Evolutionary conservation across 37 sponge, comb jelly and placozoan species (phyloP).

Genomic region (Cliona cf. orientalis): DNA sequence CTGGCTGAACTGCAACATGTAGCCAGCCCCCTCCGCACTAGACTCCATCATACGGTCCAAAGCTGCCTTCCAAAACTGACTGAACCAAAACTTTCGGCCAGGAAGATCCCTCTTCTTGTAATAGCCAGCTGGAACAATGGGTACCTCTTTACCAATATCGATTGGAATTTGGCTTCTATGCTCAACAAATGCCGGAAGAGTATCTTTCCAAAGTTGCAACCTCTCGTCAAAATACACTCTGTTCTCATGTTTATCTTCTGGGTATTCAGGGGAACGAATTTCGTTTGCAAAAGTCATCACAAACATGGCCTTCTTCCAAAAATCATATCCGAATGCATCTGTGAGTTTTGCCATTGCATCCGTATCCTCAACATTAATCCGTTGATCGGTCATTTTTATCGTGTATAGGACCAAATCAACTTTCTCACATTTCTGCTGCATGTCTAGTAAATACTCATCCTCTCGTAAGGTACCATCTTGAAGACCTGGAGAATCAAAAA

Average conservation of each 20-base stretch:
- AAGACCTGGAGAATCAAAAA: constrained; percentile 13
- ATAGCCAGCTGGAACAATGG: constrained; percentile 3
- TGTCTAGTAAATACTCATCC: constrained; percentile 5
- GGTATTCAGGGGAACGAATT: not conserved
- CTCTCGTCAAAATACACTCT: not conserved
- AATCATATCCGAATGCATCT: constrained; percentile 1
- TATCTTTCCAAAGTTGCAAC: too few species aligned
- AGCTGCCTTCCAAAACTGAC: too few species aligned
- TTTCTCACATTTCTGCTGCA: constrained; percentile 5
- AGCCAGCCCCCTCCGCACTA: too few species aligned
- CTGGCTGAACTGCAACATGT: too few species aligned
- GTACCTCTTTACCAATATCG: not conserved
- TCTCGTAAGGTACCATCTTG: not conserved
- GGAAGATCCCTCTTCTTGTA: too few species aligned
- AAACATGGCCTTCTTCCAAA: constrained; percentile 21
- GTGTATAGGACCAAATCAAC: not conserved
- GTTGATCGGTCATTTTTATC: not conserved
- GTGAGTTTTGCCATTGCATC: not conserved
- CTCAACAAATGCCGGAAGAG: too few species aligned
- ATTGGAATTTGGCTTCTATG: not conserved
- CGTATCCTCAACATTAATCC: not conserved
- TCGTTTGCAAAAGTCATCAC: constrained; percentile 25
- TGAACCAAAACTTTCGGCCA: too few species aligned
- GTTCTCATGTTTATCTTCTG: not conserved
- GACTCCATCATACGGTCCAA: too few species aligned